These are phyloP conservation scores for Chrysocyon brachyurus DNA, from an alignment of 2,797 vertebrate genomes.

Conservation along the genomic window DNA sequence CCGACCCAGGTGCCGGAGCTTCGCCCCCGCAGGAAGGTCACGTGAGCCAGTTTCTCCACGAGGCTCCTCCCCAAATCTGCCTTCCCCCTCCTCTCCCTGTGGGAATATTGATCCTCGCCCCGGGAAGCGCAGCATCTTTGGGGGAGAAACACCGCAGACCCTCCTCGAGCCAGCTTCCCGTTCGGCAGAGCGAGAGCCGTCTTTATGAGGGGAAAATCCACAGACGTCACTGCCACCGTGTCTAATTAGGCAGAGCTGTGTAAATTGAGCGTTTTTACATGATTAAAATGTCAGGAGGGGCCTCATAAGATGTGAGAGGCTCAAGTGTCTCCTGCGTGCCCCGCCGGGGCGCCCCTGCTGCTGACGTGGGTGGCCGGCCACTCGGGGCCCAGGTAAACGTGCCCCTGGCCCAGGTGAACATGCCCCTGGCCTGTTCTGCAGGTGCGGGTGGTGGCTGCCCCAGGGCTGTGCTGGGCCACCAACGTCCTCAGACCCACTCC, in stretches of 20 bases:
- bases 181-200: slow-evolving; percentile 77
- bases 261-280: slow-evolving; percentile 89
- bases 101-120: slow-evolving; percentile 25
- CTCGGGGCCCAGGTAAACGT: no score
- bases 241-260: slow-evolving; percentile 94
- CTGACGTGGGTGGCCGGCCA: slow-evolving; percentile 83
- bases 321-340: slow-evolving; percentile 85
- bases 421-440: neutral
- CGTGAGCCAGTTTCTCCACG: neutral
- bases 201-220: slow-evolving; percentile 82
- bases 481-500: slow-evolving; percentile 74
- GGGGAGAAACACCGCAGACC: neutral
- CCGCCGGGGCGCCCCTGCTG: slow-evolving; percentile 87
- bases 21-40: neutral
- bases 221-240: slow-evolving; percentile 91
- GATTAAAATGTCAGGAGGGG: slow-evolving; percentile 91
- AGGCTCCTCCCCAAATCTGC: neutral
- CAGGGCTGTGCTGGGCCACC: slow-evolving; percentile 82
- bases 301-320: slow-evolving; percentile 88
- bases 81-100: neutral
- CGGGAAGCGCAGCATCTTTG: neutral
- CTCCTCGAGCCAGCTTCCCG: slow-evolving; percentile 78
- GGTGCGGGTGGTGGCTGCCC: slow-evolving; percentile 86
- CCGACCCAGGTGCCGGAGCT: neutral
- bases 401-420: neutral